Conservation (phyloP, 2,888 invertebrate genomes). For the Drosophila kuntzei region DNA sequence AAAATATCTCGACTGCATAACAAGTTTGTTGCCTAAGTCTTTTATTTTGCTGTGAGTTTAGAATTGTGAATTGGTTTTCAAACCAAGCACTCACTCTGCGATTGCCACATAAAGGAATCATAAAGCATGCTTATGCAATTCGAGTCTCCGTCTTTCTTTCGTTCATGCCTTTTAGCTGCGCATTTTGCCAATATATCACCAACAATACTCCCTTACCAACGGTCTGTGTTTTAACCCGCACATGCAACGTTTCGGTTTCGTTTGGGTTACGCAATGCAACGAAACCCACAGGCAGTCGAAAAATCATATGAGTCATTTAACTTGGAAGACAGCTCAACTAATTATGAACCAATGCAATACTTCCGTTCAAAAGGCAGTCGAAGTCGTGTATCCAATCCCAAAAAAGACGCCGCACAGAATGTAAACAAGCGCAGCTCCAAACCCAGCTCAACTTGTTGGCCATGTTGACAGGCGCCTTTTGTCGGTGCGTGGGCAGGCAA, state of each 20-base stretch:
- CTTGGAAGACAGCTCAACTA: slow-evolving; percentile 54
- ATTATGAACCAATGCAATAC: slow-evolving; percentile 63
- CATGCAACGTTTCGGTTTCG: slow-evolving; percentile 26
- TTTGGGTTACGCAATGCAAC: slow-evolving; percentile 40
- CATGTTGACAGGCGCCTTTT: slow-evolving; percentile 56
- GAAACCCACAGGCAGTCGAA: slow-evolving; percentile 20
- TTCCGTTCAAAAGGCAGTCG: slow-evolving; percentile 55
- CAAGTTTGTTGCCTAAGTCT: slow-evolving; percentile 72
- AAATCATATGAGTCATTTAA: slow-evolving; percentile 71
- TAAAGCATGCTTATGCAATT: slow-evolving; percentile 33
- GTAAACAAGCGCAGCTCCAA: slow-evolving; percentile 34
- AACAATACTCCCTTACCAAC: slow-evolving; percentile 6
- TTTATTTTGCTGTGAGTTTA: slow-evolving; percentile 49
- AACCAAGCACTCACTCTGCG: not conserved
- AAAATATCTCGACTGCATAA: too few relatives aligned
- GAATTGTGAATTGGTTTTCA: not conserved
- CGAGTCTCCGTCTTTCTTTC: slow-evolving; percentile 12
- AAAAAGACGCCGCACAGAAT: slow-evolving; percentile 34
- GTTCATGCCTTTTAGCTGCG: slow-evolving; percentile 12
- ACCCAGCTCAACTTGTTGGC: slow-evolving; percentile 2
- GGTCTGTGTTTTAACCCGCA: not conserved
- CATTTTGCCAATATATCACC: slow-evolving; percentile 22
- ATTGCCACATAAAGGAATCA: slow-evolving; percentile 6
- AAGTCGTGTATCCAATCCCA: slow-evolving; percentile 13
- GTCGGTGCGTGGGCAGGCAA: slow-evolving; percentile 57